Evolutionary conservation across 2,797 vertebrate genomes (phyloP).

Genomic region (Alca torda): DNA sequence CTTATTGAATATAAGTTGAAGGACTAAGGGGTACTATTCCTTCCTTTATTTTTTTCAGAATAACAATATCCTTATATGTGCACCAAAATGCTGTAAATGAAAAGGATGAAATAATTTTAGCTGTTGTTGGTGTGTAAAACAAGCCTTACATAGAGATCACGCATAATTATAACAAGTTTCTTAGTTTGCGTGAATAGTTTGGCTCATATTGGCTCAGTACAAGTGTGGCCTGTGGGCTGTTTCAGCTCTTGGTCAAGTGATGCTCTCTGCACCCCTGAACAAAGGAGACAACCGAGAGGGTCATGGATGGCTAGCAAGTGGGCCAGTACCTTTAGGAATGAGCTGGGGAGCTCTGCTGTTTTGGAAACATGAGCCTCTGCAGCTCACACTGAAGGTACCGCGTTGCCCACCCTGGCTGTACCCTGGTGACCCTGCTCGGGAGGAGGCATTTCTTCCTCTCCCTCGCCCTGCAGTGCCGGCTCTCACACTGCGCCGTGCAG

Average conservation of each 20-base stretch:
- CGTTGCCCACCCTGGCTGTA: fast-evolving
- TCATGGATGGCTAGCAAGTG: not conserved
- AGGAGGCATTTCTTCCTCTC: not conserved
- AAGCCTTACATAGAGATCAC: not conserved
- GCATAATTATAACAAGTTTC: not conserved
- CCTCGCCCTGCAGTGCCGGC: not conserved
- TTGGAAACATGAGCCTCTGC: not conserved
- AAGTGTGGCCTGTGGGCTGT: not conserved
- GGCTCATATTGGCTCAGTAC: not conserved
- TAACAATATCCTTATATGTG: not conserved
- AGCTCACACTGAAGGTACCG: fast-evolving
- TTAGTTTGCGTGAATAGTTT: not conserved
- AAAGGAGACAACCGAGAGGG: not conserved
- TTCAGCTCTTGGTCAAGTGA: not conserved
- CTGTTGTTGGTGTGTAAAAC: not conserved
- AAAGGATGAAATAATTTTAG: not conserved
- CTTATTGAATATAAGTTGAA: not conserved
- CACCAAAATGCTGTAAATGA: not conserved
- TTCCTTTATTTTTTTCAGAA: not conserved
- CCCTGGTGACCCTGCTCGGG: not conserved
- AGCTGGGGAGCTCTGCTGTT: not conserved
- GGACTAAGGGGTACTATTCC: not conserved
- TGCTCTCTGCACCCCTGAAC: not conserved
- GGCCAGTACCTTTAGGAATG: not conserved
- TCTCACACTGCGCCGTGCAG: not conserved